Conservation (phyloP, 2,797 vertebrate species). For the Masticophis lateralis region DNA sequence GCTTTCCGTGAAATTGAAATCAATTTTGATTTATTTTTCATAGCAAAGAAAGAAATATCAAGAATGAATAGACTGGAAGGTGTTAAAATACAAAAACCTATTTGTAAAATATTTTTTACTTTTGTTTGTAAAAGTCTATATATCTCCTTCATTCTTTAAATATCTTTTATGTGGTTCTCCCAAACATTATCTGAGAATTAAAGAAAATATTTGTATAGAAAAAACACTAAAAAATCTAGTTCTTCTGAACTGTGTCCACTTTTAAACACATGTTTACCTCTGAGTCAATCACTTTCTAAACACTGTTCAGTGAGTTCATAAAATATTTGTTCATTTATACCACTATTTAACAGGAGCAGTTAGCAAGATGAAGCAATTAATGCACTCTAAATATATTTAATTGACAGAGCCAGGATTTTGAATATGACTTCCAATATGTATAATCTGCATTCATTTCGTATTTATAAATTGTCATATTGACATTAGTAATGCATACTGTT, state of each 20-base stretch:
- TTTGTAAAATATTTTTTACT: slow-evolving; percentile 31
- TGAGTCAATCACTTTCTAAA: slow-evolving; percentile 30
- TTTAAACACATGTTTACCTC: background rate
- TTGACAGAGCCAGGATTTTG: slow-evolving; percentile 4
- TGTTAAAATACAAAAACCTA: background rate
- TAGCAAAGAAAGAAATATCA: background rate
- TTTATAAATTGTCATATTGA: slow-evolving; percentile 50
- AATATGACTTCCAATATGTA: background rate
- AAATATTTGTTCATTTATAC: slow-evolving; percentile 52
- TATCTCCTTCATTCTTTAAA: slow-evolving; percentile 28
- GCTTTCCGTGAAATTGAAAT: background rate
- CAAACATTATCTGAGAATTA: slow-evolving; percentile 9
- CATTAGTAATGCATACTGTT: slow-evolving; percentile 33
- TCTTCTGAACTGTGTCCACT: background rate
- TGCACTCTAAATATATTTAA: slow-evolving; percentile 46
- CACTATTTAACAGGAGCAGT: slow-evolving; percentile 50
- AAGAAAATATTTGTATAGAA: background rate
- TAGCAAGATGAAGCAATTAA: slow-evolving; percentile 42
- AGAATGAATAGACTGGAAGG: background rate
- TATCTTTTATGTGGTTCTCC: background rate
- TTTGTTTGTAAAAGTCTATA: background rate
- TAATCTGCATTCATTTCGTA: slow-evolving; percentile 53
- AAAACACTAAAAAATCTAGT: slow-evolving; percentile 22
- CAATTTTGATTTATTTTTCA: background rate
- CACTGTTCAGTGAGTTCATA: slow-evolving; percentile 56